phyloP scores from a whole-genome alignment of 2,113 vertebrate genomes.

The Piprites chloris region DNA sequence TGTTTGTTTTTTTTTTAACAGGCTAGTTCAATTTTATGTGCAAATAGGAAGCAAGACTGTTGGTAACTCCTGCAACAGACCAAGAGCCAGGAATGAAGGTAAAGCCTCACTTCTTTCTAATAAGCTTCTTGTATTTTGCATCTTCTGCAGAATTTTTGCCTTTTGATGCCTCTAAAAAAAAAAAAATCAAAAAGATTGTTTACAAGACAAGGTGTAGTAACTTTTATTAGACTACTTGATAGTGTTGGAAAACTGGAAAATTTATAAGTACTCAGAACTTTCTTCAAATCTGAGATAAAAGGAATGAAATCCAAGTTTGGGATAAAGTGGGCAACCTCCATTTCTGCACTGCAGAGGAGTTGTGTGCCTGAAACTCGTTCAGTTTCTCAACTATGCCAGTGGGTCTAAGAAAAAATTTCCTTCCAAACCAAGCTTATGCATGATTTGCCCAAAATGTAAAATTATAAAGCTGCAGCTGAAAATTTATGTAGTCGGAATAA shows the following conservation, averaged over 20 bases:
- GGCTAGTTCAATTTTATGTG: conserved; percentile 94
- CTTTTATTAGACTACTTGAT: not conserved
- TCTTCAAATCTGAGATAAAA: not conserved
- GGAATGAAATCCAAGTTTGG: not conserved
- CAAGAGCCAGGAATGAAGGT: conserved; percentile 96
- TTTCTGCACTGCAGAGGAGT: not conserved
- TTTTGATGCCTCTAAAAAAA: not conserved
- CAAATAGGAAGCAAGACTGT: conserved; percentile 92
- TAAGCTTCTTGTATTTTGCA: not conserved
- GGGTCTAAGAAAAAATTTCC: not conserved
- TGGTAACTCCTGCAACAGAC: conserved; percentile 88
- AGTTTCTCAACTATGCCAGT: not conserved
- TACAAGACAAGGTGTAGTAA: not conserved
- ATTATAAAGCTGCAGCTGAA: not conserved
- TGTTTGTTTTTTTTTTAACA: conserved; percentile 40
- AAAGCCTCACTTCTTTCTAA: conserved; percentile 23
- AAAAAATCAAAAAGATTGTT: not conserved
- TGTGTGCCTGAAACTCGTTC: not conserved
- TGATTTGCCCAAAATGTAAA: not conserved
- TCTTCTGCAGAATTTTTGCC: not conserved
- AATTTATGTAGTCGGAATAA: not conserved
- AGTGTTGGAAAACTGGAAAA: not conserved
- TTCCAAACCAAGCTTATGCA: not conserved
- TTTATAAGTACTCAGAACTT: not conserved
- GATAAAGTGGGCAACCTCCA: not conserved